Evolutionary conservation across 2,888 invertebrate species (phyloP).

Genomic region (Eutolmus rufibarbis): DNA sequence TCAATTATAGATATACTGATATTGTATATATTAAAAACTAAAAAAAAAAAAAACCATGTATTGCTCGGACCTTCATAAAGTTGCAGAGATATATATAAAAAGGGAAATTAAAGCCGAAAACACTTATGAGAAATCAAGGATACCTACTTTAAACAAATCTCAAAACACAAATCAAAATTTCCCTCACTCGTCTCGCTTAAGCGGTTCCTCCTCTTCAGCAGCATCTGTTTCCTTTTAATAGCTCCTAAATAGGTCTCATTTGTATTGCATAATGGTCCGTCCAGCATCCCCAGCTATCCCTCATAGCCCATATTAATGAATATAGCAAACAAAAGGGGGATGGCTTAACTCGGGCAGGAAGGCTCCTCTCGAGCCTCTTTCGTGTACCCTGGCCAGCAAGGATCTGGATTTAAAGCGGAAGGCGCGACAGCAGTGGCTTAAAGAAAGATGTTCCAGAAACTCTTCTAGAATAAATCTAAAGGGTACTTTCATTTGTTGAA

Average conservation of each 20-base stretch:
- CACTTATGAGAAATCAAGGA: background rate
- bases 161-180: slow-evolving; percentile 1
- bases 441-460: background rate
- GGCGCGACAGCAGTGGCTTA: background rate
- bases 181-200: slow-evolving; percentile 1
- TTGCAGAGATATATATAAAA: background rate
- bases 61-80: background rate
- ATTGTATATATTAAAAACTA: background rate
- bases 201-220: background rate
- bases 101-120: background rate
- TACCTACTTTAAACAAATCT: slow-evolving; percentile 10
- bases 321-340: background rate
- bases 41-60: no score
- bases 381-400: background rate
- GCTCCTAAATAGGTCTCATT: slow-evolving; percentile 22
- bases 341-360: background rate
- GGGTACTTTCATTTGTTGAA: background rate
- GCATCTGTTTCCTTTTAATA: slow-evolving; percentile 28
- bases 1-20: background rate
- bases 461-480: background rate
- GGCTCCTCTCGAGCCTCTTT: background rate
- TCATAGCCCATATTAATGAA: slow-evolving; percentile 7
- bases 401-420: background rate
- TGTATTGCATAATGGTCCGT: slow-evolving; percentile 27
- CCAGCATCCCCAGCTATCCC: background rate